A percentile compares a stretch with the other conserved stretches of the same genome.
Evolutionary conservation across 2,113 vertebrate genomes (phyloP).

Genomic region (Misgurnus anguillicaudatus): DNA sequence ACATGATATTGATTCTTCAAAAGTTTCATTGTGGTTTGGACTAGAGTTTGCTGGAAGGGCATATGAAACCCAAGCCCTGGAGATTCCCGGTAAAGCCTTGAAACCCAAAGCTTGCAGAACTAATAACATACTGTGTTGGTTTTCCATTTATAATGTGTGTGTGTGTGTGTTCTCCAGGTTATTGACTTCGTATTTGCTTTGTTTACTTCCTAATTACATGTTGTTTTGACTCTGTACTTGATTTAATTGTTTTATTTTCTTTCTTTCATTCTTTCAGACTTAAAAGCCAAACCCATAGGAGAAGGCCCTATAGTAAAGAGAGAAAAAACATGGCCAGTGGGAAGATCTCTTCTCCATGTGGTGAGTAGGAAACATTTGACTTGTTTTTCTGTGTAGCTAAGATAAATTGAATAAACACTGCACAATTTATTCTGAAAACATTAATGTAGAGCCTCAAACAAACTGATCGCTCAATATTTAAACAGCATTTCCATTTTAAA

Average conservation of each 20-base stretch:
- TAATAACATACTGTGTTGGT: constrained; percentile 25
- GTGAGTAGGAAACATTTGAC: constrained; percentile 61
- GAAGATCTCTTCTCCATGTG: constrained; percentile 76
- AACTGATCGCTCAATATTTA: constrained; percentile 40
- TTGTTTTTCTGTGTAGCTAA: constrained; percentile 29
- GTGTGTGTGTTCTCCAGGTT: neutral
- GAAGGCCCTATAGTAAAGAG: constrained; percentile 37
- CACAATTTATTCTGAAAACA: constrained; percentile 19
- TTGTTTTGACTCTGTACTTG: neutral
- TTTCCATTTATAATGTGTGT: neutral
- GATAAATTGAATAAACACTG: constrained; percentile 9
- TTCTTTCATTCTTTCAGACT: constrained; percentile 55
- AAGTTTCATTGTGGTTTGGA: constrained; percentile 27
- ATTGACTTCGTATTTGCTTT: constrained; percentile 12
- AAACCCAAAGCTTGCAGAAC: neutral
- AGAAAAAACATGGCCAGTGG: constrained; percentile 69
- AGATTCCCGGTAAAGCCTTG: constrained; percentile 15
- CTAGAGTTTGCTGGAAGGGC: constrained; percentile 8
- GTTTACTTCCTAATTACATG: neutral
- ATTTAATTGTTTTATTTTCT: neutral
- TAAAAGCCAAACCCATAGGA: constrained; percentile 49
- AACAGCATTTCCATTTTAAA: constrained; percentile 35
- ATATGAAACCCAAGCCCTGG: constrained; percentile 14
- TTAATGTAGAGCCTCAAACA: constrained; percentile 18
- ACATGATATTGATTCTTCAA: constrained; percentile 39